Conservation (phyloP, 2,113 vertebrate species). For the Pteropus alecto region DNA sequence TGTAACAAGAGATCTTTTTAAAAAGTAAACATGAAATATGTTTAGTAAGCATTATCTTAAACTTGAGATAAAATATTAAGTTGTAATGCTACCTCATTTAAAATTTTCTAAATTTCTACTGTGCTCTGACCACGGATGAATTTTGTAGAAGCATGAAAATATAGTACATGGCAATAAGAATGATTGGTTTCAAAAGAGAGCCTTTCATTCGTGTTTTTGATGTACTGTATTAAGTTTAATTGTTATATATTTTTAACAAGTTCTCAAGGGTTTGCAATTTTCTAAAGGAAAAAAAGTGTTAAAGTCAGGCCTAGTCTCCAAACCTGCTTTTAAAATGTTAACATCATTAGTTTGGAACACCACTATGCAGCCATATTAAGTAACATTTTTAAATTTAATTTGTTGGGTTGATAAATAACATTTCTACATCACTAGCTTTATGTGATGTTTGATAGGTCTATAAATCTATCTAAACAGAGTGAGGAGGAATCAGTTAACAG, state of each 20-base stretch:
- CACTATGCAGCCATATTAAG: neutral
- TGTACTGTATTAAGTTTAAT: neutral
- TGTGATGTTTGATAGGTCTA: neutral
- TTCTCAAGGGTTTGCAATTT: neutral
- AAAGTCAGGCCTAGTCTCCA: neutral
- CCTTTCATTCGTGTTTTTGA: neutral
- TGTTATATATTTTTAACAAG: neutral
- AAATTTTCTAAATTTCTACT: neutral
- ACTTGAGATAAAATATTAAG: neutral
- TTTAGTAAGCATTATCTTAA: neutral
- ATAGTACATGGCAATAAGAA: neutral
- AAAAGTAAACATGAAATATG: neutral
- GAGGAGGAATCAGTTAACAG: neutral
- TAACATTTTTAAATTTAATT: neutral
- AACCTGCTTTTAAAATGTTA: neutral
- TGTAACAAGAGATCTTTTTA: neutral
- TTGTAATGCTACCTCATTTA: neutral
- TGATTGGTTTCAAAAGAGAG: neutral
- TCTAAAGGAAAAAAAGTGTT: neutral
- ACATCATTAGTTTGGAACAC: neutral
- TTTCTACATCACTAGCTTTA: neutral
- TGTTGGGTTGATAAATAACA: neutral
- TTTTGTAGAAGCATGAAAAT: neutral
- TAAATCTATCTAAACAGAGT: constrained; percentile 16
- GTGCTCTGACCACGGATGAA: neutral